phyloP scores from a whole-genome alignment of 2,888 invertebrate genomes.

The Rhogogaster chlorosoma region DNA sequence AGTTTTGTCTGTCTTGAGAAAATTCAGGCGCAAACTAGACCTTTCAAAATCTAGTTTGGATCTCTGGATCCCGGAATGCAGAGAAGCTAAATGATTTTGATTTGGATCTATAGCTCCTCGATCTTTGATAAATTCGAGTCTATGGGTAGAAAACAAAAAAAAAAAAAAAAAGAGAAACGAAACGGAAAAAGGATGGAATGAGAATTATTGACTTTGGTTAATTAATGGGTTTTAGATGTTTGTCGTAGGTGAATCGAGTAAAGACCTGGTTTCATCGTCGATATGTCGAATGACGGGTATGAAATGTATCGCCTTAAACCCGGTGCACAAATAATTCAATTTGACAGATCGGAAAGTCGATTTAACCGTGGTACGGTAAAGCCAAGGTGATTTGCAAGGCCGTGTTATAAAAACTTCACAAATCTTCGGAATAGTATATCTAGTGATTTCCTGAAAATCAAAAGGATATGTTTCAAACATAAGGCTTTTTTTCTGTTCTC shows the following conservation, averaged over 20 bases:
- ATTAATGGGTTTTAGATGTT: background rate
- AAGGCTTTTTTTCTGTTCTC: background rate
- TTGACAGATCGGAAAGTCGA: background rate
- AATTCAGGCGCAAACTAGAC: too few relatives aligned
- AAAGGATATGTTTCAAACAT: background rate
- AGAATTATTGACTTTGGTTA: background rate
- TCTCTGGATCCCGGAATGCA: too few relatives aligned
- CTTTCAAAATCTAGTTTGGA: too few relatives aligned
- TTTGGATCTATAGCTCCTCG: too few relatives aligned
- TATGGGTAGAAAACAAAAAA: background rate
- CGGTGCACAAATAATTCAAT: constrained; percentile 14
- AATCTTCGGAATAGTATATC: background rate
- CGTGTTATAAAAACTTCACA: background rate
- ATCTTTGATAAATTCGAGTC: background rate
- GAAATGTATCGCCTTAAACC: background rate
- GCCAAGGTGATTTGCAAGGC: constrained; percentile 19
- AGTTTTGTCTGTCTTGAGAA: too few relatives aligned
- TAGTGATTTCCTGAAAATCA: background rate
- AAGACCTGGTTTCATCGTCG: background rate
- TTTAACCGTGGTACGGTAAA: background rate
- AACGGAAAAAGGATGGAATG: background rate
- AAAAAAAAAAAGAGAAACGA: background rate
- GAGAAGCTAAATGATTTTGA: too few relatives aligned
- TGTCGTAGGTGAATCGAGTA: background rate
- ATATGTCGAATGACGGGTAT: background rate